Conservation (phyloP, 2,888 invertebrate species). For the Anoncus sp. region DNA sequence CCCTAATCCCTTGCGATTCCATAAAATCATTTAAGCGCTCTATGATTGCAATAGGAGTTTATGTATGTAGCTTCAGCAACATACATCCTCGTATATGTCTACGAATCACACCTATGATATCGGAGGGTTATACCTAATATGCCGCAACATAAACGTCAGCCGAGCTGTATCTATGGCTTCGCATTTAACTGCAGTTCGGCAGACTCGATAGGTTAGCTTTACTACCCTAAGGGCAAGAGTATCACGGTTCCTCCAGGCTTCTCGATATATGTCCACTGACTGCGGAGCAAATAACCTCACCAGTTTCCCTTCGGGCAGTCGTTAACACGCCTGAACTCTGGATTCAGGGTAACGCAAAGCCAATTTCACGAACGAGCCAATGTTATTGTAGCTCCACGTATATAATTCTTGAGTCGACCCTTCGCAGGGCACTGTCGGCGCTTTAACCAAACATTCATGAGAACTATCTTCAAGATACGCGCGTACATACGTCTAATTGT, state of each 20-base stretch:
- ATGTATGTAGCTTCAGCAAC: neutral
- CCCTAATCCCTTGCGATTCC: neutral
- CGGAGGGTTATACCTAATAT: constrained; percentile 16
- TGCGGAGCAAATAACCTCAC: constrained; percentile 21
- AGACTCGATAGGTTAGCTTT: constrained; percentile 18
- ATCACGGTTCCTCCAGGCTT: constrained; percentile 18
- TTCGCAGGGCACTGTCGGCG: neutral
- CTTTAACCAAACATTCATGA: neutral
- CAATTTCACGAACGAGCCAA: constrained; percentile 44
- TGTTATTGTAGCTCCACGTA: neutral
- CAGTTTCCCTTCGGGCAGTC: constrained; percentile 32
- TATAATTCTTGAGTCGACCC: constrained; percentile 5
- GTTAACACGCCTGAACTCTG: constrained; percentile 21
- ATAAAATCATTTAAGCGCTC: neutral
- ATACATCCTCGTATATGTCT: neutral
- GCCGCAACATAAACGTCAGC: constrained; percentile 7
- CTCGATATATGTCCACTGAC: constrained; percentile 4
- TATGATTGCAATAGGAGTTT: constrained; percentile 2
- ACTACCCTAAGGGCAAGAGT: constrained; percentile 35
- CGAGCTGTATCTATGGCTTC: constrained; percentile 15
- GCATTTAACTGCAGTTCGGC: constrained; percentile 35
- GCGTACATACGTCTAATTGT: neutral
- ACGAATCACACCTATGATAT: neutral
- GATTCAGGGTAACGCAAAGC: constrained; percentile 41
- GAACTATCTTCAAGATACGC: neutral